These are phyloP conservation scores for Potorous gilbertii DNA, from an alignment of 2,797 vertebrate genomes.

Conservation along the genomic window DNA sequence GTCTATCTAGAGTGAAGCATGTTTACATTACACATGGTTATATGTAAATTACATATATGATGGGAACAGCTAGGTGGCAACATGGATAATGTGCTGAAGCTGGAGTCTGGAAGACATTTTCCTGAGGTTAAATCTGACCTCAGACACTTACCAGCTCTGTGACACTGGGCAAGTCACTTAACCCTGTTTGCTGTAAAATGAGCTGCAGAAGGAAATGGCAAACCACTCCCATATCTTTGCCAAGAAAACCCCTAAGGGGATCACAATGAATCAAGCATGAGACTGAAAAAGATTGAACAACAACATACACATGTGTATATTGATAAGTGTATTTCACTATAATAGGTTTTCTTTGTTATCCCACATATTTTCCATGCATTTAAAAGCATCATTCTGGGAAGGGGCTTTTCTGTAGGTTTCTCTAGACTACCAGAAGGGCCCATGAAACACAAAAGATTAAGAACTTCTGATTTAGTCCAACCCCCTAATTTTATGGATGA, in stretches of 20 bases:
- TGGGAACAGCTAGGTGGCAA: not conserved
- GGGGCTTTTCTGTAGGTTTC: not conserved
- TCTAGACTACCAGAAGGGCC: not conserved
- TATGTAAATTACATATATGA: not conserved
- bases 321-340: not conserved
- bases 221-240: no score
- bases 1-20: no score
- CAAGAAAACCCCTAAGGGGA: not conserved
- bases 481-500: not conserved
- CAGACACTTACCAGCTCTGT: not conserved
- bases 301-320: not conserved
- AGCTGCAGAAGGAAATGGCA: no score
- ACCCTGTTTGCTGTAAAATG: no score
- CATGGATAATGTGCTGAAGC: no score
- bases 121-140: not conserved
- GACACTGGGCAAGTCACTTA: no score
- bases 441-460: not conserved
- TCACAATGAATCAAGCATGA: not conserved
- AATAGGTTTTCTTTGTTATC: not conserved
- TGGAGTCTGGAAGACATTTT: not conserved
- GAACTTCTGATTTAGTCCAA: not conserved
- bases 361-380: not conserved
- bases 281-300: not conserved
- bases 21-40: not conserved
- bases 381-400: not conserved